These are phyloP conservation scores for Brachystomella parvula DNA, from an alignment of 1,140 invertebrate species.

Conservation along the genomic window DNA sequence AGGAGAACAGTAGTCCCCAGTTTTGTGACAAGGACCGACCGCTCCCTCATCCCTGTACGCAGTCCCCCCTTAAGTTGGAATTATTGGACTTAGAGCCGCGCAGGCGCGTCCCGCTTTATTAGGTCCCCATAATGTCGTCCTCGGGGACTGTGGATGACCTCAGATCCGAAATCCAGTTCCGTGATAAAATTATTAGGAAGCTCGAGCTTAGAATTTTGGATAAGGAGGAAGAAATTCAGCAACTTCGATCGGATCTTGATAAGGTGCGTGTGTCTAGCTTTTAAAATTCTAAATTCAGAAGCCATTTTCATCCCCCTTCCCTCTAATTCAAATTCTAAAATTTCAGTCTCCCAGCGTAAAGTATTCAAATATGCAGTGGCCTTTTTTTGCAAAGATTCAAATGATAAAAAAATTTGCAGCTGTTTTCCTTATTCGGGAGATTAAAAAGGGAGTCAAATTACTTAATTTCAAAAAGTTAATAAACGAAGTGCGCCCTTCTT, in stretches of 20 bases:
- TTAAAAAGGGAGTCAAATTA: no score
- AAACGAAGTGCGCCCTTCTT: no score
- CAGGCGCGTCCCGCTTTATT: no score
- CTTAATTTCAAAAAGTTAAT: no score
- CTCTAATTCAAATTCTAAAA: neutral
- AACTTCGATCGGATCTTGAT: constrained; percentile 35
- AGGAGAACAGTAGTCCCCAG: no score
- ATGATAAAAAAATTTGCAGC: neutral
- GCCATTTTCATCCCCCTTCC: neutral
- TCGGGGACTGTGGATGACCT: constrained; percentile 27
- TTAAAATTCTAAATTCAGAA: no score
- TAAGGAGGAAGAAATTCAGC: constrained; percentile 35
- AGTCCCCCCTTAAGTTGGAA: no score
- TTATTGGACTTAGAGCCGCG: no score
- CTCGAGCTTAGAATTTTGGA: constrained; percentile 36
- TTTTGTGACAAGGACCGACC: no score
- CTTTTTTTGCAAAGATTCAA: neutral
- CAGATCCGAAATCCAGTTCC: constrained; percentile 33
- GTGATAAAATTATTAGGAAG: constrained; percentile 37
- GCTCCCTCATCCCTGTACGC: no score
- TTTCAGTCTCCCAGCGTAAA: neutral
- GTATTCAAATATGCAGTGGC: neutral
- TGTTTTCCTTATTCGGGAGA: no score
- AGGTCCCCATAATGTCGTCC: neutral
- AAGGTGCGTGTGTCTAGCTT: no score